These are phyloP conservation scores for Cataglyphis cursor DNA, from an alignment of 2,888 invertebrate genomes.

Conservation along the genomic window DNA sequence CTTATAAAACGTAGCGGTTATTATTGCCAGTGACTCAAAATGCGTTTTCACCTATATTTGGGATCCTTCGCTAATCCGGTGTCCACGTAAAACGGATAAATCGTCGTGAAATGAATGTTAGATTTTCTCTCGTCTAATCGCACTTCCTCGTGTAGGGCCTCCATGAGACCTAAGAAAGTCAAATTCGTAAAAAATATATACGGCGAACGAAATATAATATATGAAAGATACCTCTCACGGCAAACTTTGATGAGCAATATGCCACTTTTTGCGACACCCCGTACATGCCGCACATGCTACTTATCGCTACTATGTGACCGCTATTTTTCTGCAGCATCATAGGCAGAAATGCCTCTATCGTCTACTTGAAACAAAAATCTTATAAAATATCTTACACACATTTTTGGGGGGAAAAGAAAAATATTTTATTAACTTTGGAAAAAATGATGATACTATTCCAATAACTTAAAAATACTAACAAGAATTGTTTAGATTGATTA, in stretches of 20 bases:
- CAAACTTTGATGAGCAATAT: constrained; percentile 87
- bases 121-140: constrained; percentile 64
- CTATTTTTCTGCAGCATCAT: constrained; percentile 83
- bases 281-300: constrained; percentile 86
- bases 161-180: constrained; percentile 80
- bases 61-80: constrained; percentile 86
- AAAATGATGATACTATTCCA: not conserved
- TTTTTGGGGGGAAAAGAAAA: not conserved
- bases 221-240: constrained; percentile 84
- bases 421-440: not conserved
- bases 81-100: constrained; percentile 88
- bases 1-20: constrained; percentile 3
- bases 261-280: constrained; percentile 85
- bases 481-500: not conserved
- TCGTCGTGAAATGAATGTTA: constrained; percentile 87
- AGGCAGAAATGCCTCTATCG: constrained; percentile 86
- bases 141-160: constrained; percentile 81
- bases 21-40: not conserved
- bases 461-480: not conserved
- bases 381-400: not conserved
- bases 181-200: not conserved
- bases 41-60: constrained; percentile 82
- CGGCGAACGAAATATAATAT: not conserved
- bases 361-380: constrained; percentile 73
- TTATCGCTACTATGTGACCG: constrained; percentile 86